Evolutionary conservation across 2,113 vertebrate genomes (phyloP).

Genomic region (Planiliza haematocheilus): DNA sequence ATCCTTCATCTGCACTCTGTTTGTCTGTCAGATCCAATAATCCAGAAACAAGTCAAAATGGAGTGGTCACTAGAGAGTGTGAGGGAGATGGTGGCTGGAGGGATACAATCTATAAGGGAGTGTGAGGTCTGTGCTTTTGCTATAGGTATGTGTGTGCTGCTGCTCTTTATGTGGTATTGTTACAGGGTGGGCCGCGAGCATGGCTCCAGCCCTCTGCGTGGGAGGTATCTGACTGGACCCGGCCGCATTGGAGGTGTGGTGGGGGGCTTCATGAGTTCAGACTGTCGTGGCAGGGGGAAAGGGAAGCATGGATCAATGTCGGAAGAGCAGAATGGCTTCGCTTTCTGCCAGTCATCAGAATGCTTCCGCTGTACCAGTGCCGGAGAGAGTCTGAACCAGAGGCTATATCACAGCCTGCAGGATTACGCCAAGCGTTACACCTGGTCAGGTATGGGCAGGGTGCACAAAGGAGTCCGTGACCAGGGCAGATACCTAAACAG

Average conservation of each 20-base stretch:
- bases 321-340: conserved; percentile 90
- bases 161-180: conserved; percentile 97
- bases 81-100: conserved; percentile 89
- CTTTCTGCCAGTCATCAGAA: conserved; percentile 91
- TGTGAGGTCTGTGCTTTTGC: conserved; percentile 88
- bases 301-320: conserved; percentile 71
- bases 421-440: conserved; percentile 99
- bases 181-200: conserved; percentile 97
- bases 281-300: conserved; percentile 71
- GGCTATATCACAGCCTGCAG: conserved; percentile 97
- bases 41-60: conserved; percentile 68
- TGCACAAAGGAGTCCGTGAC: conserved; percentile 96
- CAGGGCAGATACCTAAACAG: conserved; percentile 91
- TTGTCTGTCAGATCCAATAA: conserved; percentile 46
- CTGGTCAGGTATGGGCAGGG: conserved; percentile 98
- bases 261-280: conserved; percentile 74
- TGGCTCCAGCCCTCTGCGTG: conserved; percentile 81
- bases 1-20: conserved; percentile 50
- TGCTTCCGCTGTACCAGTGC: conserved; percentile 90
- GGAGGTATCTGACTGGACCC: conserved; percentile 73
- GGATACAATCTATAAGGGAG: conserved; percentile 93
- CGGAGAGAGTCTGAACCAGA: conserved; percentile 93
- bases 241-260: conserved; percentile 74
- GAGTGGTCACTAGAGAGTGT: conserved; percentile 93
- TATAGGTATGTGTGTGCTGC: conserved; percentile 87